Conservation (phyloP, 2,113 vertebrate genomes). For the Mystacornis crossleyi region DNA sequence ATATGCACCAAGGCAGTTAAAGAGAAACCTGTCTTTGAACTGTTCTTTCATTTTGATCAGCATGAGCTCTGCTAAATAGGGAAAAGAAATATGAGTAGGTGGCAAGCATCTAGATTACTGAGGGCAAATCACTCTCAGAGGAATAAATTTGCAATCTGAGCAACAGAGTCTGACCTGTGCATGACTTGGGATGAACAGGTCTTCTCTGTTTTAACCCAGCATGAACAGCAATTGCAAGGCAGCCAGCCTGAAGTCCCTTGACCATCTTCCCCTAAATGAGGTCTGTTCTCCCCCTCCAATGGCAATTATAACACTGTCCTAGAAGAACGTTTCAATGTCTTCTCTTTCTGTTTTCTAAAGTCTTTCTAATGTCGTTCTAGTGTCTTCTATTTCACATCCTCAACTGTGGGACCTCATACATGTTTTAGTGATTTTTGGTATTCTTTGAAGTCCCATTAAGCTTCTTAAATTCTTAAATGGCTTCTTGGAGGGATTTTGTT, state of each 20-base stretch:
- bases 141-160: not conserved
- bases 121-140: not conserved
- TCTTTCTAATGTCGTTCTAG: not conserved
- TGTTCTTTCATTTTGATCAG: slow-evolving; percentile 46
- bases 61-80: not conserved
- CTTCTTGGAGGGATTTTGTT: not conserved
- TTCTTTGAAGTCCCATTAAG: slow-evolving; percentile 5
- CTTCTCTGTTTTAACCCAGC: slow-evolving; percentile 2
- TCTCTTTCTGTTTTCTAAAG: not conserved
- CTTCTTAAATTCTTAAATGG: slow-evolving; percentile 47
- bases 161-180: not conserved
- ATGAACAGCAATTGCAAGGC: not conserved
- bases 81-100: slow-evolving; percentile 15
- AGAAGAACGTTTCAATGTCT: not conserved
- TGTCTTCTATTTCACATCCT: not conserved
- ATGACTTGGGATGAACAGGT: not conserved
- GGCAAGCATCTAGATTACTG: not conserved
- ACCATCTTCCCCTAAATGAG: not conserved
- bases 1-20: not conserved
- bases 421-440: not conserved
- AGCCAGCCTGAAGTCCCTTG: not conserved
- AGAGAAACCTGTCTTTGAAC: slow-evolving; percentile 25
- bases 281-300: not conserved
- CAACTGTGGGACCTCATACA: not conserved
- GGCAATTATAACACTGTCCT: not conserved